Evolutionary conservation across 2,797 vertebrate genomes (phyloP), one percentile per base, ranked within the genome.

Genomic region (Chanos chanos): DNA sequence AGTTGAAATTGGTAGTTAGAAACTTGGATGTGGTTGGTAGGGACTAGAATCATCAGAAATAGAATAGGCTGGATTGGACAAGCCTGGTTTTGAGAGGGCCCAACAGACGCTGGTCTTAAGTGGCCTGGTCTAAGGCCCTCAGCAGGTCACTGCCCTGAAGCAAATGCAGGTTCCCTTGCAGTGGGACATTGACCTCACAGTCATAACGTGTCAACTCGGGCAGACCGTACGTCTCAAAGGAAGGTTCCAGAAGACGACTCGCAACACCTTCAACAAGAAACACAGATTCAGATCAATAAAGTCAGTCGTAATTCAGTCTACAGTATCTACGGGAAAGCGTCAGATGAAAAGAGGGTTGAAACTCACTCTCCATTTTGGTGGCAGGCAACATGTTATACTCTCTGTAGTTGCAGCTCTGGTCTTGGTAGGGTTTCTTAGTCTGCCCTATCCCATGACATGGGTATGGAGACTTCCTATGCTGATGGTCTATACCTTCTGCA

Each of bases 161-260:
- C 75, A 99, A 94, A 8, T 90, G 90, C 40, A 94, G 92, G 79
- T 82, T 94, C 49, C 92, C 95, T 68, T 92, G 81, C 71, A 99
- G 89, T 0, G 97, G 96, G 53, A 97, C 81, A 6, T 99, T 99
- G 77, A 99, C 96, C 89, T 99, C 97, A 64, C 97, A 99, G 91
- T 99, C 96, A 10, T 98, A 97, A 61, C 94, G 90, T 3, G 96
- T 99, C 89, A 99, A 73, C 86, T 99, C 91, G 0, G 97, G 97
- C 86, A 99, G 82, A 78, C 88, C 86, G 81, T 86, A 93, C 18
- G 89, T 70, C 76, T 94, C 90, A 3, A 92, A 94, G 0, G 92
- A 93, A 7, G 93, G 84, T 48, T 91, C 92, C 36, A 99, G 87
- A 73, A 99, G 81, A 37, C 90, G 89, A 58, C 91, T 96, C 4